Percentiles rank a stretch among this genome's conserved stretches.
Evolutionary conservation across 2,113 vertebrate genomes (phyloP).

Genomic region (Pseudorasbora parva): DNA sequence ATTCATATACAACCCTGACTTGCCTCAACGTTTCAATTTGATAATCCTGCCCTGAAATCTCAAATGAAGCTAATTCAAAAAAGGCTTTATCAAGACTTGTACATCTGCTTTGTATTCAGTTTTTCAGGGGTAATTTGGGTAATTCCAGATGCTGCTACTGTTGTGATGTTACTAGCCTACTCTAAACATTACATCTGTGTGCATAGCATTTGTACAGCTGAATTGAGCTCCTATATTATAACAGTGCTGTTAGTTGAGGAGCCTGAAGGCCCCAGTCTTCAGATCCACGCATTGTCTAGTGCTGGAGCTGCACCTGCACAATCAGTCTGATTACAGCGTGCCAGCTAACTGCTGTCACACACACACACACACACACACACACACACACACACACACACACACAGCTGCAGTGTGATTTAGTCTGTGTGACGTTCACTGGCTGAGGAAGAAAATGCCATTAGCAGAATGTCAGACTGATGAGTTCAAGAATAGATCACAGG

Average conservation of each 20-base stretch:
- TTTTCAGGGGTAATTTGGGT: not conserved
- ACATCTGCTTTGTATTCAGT: not conserved
- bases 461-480: slow-evolving; percentile 43
- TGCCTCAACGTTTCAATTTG: too few relatives aligned
- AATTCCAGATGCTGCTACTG: not conserved
- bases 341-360: slow-evolving; percentile 1
- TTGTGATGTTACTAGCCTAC: not conserved
- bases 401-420: slow-evolving; percentile 31
- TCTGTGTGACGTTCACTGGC: slow-evolving; percentile 34
- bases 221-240: not conserved
- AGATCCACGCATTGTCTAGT: not conserved
- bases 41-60: too few relatives aligned
- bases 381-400: slow-evolving; percentile 2
- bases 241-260: not conserved
- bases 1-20: too few relatives aligned
- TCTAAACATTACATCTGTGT: not conserved
- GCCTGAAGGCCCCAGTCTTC: slow-evolving; percentile 5
- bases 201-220: slow-evolving; percentile 5
- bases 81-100: not conserved
- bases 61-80: too few relatives aligned
- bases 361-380: not conserved
- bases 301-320: slow-evolving; percentile 9
- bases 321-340: slow-evolving; percentile 19
- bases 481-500: slow-evolving; percentile 41
- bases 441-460: slow-evolving; percentile 46